Base-by-base conservation (phyloP, 2,888 invertebrate genomes). In the Macaria liturata region DNA sequence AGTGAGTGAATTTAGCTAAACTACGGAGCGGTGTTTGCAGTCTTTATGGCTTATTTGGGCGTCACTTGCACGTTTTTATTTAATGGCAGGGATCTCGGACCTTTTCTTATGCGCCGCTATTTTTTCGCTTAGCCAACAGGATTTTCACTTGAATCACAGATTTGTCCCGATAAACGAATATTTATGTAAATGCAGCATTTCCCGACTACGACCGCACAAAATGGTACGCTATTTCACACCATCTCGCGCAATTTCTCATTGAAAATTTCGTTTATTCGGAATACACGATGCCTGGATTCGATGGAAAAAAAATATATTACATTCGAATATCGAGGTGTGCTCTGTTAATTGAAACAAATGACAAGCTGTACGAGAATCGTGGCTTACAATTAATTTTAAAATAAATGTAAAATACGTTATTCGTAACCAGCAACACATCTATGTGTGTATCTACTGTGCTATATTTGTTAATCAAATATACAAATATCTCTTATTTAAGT, bases 151-250 rank as follows among this genome's bases (percentile, higher is more conserved):
- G 80, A 81, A 80, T 80, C 80, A 74, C 76, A 71, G 76, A 76
- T 73, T 76, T 76, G 78, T 78, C 70, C 73, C 78, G 77, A 83
- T 85, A 85, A 85, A 84, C 84, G 84, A 84, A 84, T 84, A 83
- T 84, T 83, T 85, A 85, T 85, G 84, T 83, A 83, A 84, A 85
- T 84, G 79, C 78, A 75, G 67, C 76, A 69, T 75, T 76, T 70
- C 70, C 71, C 65, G 65, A 50, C 48, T 62, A 65, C 70, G 69
- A 72, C 77, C 76, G 78, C 76, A 81, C 73, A 75, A 77, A 81
- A 77, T 72, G 70, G 72, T 71, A 67, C 69, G 71, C 69, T 71
- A 78, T 81, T 80, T 72, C 69, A 71, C 70, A 58, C 74, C 68
- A 76, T 72, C 59, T 70, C 67, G 66, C 68, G 70, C 73, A 65